Evolutionary conservation across 92 coral and sea anemone species (phyloP).

Genomic region (Ricordea florida): DNA sequence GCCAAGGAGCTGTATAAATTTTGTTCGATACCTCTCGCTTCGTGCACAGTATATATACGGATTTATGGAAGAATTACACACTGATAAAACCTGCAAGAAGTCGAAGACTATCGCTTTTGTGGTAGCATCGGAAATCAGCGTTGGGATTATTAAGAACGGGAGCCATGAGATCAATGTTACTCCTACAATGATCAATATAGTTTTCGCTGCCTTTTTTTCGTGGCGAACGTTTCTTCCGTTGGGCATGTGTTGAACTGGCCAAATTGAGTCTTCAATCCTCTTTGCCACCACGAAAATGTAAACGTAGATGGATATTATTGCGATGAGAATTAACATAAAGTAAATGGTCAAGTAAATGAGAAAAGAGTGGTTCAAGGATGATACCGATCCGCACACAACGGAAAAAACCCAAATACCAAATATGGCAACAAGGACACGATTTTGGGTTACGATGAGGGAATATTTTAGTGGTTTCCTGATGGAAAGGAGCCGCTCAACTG

Average conservation of each 20-base stretch:
- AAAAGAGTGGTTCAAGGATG: not conserved
- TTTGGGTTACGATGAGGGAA: constrained; percentile 18
- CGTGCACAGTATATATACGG: constrained; percentile 61
- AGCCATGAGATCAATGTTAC: constrained; percentile 25
- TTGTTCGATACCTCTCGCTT: constrained; percentile 35
- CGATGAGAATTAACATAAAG: constrained; percentile 11
- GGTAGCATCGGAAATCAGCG: not conserved
- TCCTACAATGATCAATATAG: constrained; percentile 24
- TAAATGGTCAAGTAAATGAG: not conserved
- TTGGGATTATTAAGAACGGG: constrained; percentile 18
- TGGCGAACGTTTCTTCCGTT: not conserved
- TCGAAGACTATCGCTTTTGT: not conserved
- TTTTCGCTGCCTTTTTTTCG: constrained; percentile 40
- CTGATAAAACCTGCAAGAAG: constrained; percentile 18
- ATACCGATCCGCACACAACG: constrained; percentile 1
- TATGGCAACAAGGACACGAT: constrained; percentile 15
- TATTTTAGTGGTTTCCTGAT: constrained; percentile 50
- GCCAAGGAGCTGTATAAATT: constrained; percentile 21
- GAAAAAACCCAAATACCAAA: constrained; percentile 43
- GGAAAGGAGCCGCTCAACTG: constrained; percentile 66
- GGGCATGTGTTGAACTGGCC: not conserved
- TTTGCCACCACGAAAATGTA: constrained; percentile 39
- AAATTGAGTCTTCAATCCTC: constrained; percentile 13
- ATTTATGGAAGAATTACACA: constrained; percentile 63
- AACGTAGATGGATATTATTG: constrained; percentile 37